Base-by-base conservation (phyloP, 2,888 invertebrate genomes). In the Sthenelais limicola region DNA sequence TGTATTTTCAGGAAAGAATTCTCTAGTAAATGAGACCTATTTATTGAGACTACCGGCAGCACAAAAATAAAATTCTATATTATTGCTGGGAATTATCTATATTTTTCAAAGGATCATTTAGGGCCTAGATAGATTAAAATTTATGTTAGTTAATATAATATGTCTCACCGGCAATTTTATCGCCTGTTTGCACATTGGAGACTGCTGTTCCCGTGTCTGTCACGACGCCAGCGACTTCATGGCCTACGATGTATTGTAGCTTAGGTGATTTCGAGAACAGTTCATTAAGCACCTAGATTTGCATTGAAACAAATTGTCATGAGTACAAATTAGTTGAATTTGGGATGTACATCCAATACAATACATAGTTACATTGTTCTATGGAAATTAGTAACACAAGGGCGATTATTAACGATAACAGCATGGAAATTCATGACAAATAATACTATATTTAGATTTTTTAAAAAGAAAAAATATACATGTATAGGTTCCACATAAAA, bases 161-260 rank as follows among this genome's bases (percentile, higher is more conserved):
- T 12, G 1, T 43, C 54, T 35, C 38, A 78, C 89, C 89, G 56
- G 87, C 88, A 73, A 89, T 87, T 74, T 84, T 82, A 80, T 88
- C 88, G 2, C 88, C 88, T n/a, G 81, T 80, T 33, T 81, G 80
- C 15, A 88, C 78, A 54, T 84, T 82, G 5, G 86, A 85, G 12
- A 89, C 89, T 72, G 82, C 84, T 38, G 82, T 78, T 12, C 89
- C 89, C 48, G 86, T 79, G 48, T 83, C 82, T 18, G 82, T 78
- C 4, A 89, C 85, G 51, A 87, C 80, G 9, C 89, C 89, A 54
- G 88, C 81, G 35, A 89, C 83, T 26, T 70, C 70, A 28, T 70
- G 38, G 7, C 70, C 70, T 3, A 70, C 70, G 1, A 30, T 15
- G 30, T 33, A 21, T 3, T 47, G 49, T 24, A 33, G 26, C 21